Percentiles rank a stretch among this genome's conserved stretches.
Conservation (phyloP, 2,888 invertebrate species). For the Cataglyphis cursor region DNA sequence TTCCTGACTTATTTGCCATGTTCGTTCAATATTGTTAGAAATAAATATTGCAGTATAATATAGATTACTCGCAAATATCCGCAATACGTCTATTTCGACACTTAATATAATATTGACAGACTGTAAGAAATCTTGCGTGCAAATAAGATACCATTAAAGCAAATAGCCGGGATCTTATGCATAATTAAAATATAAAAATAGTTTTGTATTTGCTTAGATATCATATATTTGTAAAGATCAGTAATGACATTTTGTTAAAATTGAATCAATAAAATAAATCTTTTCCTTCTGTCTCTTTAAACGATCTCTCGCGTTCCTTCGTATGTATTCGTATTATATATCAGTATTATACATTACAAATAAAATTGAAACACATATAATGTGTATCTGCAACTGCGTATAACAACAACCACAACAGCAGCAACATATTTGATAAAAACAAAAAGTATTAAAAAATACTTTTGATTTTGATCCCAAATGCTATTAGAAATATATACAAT, state of each 20-base stretch:
- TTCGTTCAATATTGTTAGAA: neutral
- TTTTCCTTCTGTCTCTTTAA: neutral
- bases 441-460: neutral
- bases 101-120: constrained; percentile 1
- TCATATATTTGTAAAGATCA: neutral
- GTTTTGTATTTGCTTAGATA: neutral
- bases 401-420: neutral
- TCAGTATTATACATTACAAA: neutral
- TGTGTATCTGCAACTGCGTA: neutral
- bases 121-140: neutral
- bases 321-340: neutral
- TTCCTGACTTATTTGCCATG: neutral
- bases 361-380: neutral
- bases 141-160: neutral
- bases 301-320: neutral
- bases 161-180: neutral
- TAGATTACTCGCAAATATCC: neutral
- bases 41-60: neutral
- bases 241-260: constrained; percentile 5
- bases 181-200: neutral
- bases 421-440: neutral
- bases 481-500: neutral
- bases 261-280: neutral
- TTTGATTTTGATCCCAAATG: neutral
- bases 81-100: neutral